A percentile compares a stretch with the other conserved stretches of the same genome.
Conservation (phyloP, 2,797 vertebrate genomes). For the Alectoris magna region DNA sequence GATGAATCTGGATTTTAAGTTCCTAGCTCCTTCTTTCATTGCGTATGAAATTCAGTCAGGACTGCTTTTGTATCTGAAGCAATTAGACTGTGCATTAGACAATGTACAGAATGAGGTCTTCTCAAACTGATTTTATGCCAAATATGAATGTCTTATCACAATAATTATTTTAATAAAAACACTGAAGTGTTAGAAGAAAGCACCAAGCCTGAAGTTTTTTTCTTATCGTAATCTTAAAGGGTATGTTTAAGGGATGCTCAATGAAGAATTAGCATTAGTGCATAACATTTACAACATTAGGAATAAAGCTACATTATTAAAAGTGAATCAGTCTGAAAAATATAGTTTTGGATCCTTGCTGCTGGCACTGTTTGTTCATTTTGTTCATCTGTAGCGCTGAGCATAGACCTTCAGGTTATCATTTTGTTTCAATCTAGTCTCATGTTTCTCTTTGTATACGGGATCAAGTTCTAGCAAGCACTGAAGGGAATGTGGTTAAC, state of each 20-base stretch:
- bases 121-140: background rate
- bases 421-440: background rate
- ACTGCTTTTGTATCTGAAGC: background rate
- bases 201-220: background rate
- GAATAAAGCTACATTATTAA: constrained; percentile 17
- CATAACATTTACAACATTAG: background rate
- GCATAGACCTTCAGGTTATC: constrained; percentile 10
- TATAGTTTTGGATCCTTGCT: background rate
- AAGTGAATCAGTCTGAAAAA: constrained; percentile 9
- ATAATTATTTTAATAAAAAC: constrained; percentile 10
- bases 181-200: background rate
- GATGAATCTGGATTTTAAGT: background rate
- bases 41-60: background rate
- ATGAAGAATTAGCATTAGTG: constrained; percentile 1
- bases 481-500: background rate
- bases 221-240: background rate
- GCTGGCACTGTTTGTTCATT: constrained; percentile 13
- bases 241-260: background rate
- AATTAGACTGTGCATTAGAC: background rate
- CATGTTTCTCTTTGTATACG: background rate
- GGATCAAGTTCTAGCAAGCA: constrained; percentile 48
- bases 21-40: background rate
- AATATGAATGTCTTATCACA: background rate
- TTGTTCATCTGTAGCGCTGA: background rate
- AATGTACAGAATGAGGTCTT: background rate